Conservation (phyloP, 1,140 invertebrate genomes). For the Leptopilina clavipes region DNA sequence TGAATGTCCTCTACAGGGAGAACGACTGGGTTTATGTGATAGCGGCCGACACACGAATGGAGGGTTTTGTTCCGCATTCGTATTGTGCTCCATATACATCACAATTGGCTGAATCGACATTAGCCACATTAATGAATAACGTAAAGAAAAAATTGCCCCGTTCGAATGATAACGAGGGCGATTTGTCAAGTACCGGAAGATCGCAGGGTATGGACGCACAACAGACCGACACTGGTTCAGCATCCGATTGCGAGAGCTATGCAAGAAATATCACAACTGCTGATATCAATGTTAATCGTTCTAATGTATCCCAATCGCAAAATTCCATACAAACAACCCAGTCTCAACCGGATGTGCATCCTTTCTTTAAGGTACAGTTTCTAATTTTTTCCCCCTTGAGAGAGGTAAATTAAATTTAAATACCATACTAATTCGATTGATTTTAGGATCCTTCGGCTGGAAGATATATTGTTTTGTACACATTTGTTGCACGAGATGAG, state of each 20-base stretch:
- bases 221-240: conserved; percentile 75
- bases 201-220: conserved; percentile 70
- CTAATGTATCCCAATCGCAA: conserved; percentile 74
- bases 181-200: conserved; percentile 62
- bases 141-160: conserved; percentile 91
- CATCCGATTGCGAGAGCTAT: conserved; percentile 80
- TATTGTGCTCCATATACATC: conserved; percentile 92
- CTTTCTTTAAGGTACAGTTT: conserved; percentile 87
- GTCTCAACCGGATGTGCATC: conserved; percentile 83
- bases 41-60: conserved; percentile 88
- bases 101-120: conserved; percentile 82
- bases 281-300: conserved; percentile 73
- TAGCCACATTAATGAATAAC: conserved; percentile 79
- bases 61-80: conserved; percentile 96
- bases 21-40: conserved; percentile 98
- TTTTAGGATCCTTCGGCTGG: conserved; percentile 85
- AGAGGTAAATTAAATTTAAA: too few relatives aligned
- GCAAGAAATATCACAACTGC: conserved; percentile 75
- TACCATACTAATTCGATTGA: too few relatives aligned
- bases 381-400: too few relatives aligned
- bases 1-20: conserved; percentile 94
- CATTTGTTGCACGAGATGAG: conserved; percentile 93
- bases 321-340: conserved; percentile 78
- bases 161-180: conserved; percentile 70
- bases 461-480: conserved; percentile 93